Evolutionary conservation across 2,888 invertebrate species (phyloP), one percentile per base, ranked within the genome.

Genomic region (Calameuta filiformis): DNA sequence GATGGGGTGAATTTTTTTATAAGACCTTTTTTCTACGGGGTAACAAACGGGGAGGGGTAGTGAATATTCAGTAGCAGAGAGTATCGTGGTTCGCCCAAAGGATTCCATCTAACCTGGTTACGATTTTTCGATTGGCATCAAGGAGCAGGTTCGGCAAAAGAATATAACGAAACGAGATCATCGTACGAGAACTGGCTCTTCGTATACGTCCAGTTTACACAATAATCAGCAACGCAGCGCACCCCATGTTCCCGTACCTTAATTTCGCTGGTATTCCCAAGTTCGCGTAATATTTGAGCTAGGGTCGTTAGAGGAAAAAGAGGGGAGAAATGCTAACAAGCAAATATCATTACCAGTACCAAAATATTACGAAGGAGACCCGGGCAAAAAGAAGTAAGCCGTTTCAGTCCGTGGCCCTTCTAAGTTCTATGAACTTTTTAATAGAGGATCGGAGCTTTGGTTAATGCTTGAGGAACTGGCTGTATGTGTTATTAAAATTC

Each of bases 331-430:
- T 79, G 80, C 82, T 83, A 83, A 82, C 83, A 82, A 82, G 85
- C 82, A 85, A 87, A 84, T 84, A 83, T 84, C 82, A 84, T 83
- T 83, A 84, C 80, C 77, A 80, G 81, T 79, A 80, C 82, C 83
- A 82, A 84, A 82, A 85, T 86, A 84, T 87, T 80, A 79, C 82
- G 56, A 56, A 9, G 56, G 56, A 9, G 9, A 1, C 23, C 56
- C 9, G 56, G 23, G 23, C 3, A 56, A 23, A 56, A 56, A 56
- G 56, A 56, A 56, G 9, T 23, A 23, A 56, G 9, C 23, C 56
- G 9, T 56, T 23, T 11, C 3, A 33, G 31, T 68, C 37, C 71
- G 31, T 78, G 76, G 79, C 77, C 77, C 79, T 56, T 56, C 23
- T 9, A 6, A 56, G 9, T 23, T 56, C 40, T 56, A 9, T 6